Base-by-base conservation (phyloP, 2,113 vertebrate genomes). In the Pao palembangensis region DNA sequence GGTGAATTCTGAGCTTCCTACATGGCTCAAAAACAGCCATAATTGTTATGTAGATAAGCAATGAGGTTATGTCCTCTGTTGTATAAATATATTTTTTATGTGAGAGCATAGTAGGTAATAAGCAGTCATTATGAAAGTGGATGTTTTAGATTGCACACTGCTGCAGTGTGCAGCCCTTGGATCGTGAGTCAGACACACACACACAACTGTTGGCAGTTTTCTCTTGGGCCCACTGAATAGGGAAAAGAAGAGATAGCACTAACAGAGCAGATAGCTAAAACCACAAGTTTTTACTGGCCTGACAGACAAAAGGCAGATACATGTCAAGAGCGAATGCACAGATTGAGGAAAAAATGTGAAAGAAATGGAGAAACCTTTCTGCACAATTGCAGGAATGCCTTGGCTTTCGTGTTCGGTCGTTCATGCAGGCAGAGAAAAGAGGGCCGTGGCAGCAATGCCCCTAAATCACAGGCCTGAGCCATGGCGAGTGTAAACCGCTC, bases 81-180 rank as follows among this genome's bases (percentile, higher is more conserved):
- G 61, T 68, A 79, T 78, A 85, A 85, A 88, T 87, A 80, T 75
- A 82, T 82, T 8, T 85, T 87, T 89, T 88, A 85, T 87, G 85
- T 83, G 79, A 73, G 69, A 62, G 71, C 67, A 84, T 77, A 71
- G 56, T 53, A 64, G 69, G 79, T 86, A 89, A 87, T 85, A 75
- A 79, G 69, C 58, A 64, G 80, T 85, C 85, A 89, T 87, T 88
- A 88, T 68, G 82, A 81, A 77, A 69, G 66, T 67, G 79, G 70
- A 60, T 69, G 80, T 77, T 71, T 82, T 83, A 79, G 71, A 69
- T 74, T 73, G 79, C 76, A 79, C 62, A 81, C 69, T 80, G 34
- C 34, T 38, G 34, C 34, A 38, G 34, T 38, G 34, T 38, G 34
- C 34, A 38, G 11, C 34, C 34, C 34, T 38, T 12, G 10, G 34